Evolutionary conservation across 2,797 vertebrate species (phyloP).

Genomic region (Amblyraja radiata): DNA sequence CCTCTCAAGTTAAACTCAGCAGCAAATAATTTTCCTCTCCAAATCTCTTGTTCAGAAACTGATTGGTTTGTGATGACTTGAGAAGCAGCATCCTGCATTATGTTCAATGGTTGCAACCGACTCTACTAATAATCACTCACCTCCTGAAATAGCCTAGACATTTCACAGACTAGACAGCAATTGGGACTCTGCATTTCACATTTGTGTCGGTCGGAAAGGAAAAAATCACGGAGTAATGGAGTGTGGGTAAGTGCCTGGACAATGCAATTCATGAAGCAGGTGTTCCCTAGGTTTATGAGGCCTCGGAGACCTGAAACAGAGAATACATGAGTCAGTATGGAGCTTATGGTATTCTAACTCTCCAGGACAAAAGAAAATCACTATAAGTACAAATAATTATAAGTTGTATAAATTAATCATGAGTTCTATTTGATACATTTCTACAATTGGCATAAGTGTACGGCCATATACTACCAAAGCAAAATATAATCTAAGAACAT

Average conservation of each 20-base stretch:
- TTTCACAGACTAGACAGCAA: slow-evolving; percentile 96
- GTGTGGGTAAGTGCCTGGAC: slow-evolving; percentile 97
- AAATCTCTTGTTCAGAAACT: not conserved
- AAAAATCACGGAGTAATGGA: slow-evolving; percentile 91
- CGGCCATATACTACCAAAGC: slow-evolving; percentile 46
- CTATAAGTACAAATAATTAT: not conserved
- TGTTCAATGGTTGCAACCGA: not conserved
- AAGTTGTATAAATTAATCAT: not conserved
- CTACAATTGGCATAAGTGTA: not conserved
- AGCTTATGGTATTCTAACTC: not conserved
- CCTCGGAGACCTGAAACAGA: slow-evolving; percentile 77
- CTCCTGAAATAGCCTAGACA: slow-evolving; percentile 96
- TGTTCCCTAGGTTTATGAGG: slow-evolving; percentile 96
- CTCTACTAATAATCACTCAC: slow-evolving; percentile 55
- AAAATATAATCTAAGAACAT: slow-evolving; percentile 41
- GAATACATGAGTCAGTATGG: not conserved
- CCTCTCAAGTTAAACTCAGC: too few species aligned
- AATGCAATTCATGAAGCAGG: slow-evolving; percentile 99
- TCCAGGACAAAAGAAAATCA: not conserved
- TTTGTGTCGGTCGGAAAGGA: slow-evolving; percentile 93
- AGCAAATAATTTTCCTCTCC: too few species aligned
- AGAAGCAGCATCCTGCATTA: not conserved
- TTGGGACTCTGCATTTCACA: slow-evolving; percentile 95
- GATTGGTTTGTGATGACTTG: not conserved
- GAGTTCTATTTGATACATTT: not conserved